These are phyloP conservation scores for Cenopis cana DNA, from an alignment of 2,888 invertebrate genomes.

Conservation along the genomic window DNA sequence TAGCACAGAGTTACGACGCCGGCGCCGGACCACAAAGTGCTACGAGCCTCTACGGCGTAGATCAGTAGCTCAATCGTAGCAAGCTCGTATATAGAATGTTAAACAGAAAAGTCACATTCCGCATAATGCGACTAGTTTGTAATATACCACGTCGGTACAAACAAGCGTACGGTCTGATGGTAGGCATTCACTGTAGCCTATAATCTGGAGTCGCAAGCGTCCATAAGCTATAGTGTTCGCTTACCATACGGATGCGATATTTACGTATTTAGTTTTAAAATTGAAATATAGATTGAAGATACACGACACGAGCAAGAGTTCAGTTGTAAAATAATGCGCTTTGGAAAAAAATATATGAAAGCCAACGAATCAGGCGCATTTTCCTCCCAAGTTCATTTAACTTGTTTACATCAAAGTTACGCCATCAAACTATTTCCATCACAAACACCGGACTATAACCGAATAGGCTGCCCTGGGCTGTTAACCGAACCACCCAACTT, in stretches of 20 bases:
- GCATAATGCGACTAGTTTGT: too few relatives aligned
- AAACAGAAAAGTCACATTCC: too few relatives aligned
- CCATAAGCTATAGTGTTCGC: too few relatives aligned
- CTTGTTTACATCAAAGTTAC: background rate
- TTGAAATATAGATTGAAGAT: too few relatives aligned
- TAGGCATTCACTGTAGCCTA: too few relatives aligned
- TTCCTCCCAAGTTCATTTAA: slow-evolving; percentile 11
- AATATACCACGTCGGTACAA: too few relatives aligned
- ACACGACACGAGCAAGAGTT: too few relatives aligned
- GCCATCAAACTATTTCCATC: slow-evolving; percentile 9
- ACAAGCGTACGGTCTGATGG: too few relatives aligned
- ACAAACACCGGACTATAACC: slow-evolving; percentile 1
- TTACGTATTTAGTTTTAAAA: too few relatives aligned
- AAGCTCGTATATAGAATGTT: too few relatives aligned
- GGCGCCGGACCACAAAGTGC: background rate
- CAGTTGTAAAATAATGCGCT: background rate
- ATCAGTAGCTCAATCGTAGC: slow-evolving; percentile 4
- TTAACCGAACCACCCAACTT: background rate
- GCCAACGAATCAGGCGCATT: background rate
- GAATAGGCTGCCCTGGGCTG: slow-evolving; percentile 20
- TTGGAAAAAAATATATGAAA: background rate
- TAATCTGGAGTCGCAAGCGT: too few relatives aligned
- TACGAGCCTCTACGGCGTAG: slow-evolving; percentile 22
- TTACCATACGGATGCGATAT: too few relatives aligned
- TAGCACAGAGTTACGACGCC: background rate